Conservation (phyloP, 2,797 vertebrate genomes). For the Tokudaia muenninki region DNA sequence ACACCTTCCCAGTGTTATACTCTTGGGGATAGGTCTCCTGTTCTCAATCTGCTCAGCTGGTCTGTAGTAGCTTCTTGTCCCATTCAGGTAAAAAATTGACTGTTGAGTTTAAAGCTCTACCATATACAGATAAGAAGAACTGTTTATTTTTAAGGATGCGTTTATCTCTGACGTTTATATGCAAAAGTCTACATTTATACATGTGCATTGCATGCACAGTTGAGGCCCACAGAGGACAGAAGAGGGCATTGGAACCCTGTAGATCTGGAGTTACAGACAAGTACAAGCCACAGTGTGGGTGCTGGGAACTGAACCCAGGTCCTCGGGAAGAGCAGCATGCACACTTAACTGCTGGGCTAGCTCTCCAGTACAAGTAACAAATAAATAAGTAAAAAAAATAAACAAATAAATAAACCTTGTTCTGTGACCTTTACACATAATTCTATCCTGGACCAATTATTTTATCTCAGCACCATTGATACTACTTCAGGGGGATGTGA, state of each 20-base stretch:
- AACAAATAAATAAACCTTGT: not conserved
- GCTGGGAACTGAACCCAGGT: not conserved
- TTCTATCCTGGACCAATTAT: not conserved
- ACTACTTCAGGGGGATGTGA: not conserved
- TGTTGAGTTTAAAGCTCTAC: not conserved
- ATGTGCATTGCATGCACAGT: rapidly evolving
- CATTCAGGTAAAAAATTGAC: not conserved
- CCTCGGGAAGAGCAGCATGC: not conserved
- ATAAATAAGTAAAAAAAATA: not conserved
- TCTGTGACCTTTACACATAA: not conserved
- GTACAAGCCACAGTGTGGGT: not conserved
- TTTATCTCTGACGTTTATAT: not conserved
- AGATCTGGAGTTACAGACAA: not conserved
- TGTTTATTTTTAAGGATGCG: not conserved
- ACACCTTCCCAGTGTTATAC: not conserved
- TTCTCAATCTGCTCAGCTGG: not conserved
- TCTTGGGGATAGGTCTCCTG: not conserved
- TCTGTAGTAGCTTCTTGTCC: not conserved
- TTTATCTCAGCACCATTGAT: not conserved
- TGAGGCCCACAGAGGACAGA: not conserved
- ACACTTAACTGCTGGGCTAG: not conserved
- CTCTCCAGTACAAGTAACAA: not conserved
- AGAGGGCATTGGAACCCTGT: not conserved
- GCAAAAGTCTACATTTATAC: not conserved
- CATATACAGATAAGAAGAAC: not conserved